These are phyloP conservation scores for Calephelis perditalis DNA, from an alignment of 2,888 invertebrate species.

Conservation along the genomic window DNA sequence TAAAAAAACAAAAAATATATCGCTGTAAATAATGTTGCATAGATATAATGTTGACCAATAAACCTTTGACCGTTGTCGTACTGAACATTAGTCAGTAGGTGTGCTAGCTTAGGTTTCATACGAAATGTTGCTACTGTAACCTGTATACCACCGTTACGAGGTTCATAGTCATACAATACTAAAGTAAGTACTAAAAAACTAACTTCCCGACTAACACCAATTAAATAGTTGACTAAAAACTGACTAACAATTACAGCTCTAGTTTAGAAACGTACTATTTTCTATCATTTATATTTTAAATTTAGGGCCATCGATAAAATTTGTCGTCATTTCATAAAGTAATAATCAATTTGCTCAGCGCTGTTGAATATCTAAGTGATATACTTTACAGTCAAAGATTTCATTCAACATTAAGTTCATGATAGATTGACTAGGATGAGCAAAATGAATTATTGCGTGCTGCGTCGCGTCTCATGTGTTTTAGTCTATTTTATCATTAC, in stretches of 20 bases:
- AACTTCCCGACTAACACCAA: conserved; percentile 1
- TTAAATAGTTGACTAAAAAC: neutral
- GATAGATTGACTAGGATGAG: no score
- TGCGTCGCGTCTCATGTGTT: no score
- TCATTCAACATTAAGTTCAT: no score
- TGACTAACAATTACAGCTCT: conserved; percentile 1
- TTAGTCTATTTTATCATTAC: no score
- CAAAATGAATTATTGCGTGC: no score
- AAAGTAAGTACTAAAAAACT: conserved; percentile 2
- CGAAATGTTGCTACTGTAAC: conserved; percentile 7
- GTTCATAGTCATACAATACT: conserved; percentile 8
- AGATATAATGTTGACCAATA: conserved; percentile 9
- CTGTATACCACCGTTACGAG: conserved; percentile 8
- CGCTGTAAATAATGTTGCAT: conserved; percentile 7
- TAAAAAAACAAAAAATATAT: conserved; percentile 1
- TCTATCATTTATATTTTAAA: neutral
- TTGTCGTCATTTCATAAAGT: no score
- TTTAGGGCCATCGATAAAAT: neutral
- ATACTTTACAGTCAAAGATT: no score
- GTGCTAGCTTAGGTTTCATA: conserved; percentile 10
- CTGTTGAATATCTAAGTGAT: no score
- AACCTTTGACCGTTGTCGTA: neutral
- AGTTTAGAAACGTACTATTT: neutral
- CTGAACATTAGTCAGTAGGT: conserved; percentile 5
- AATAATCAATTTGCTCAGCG: no score